Evolutionary conservation across 2,797 vertebrate genomes (phyloP), one percentile per base, ranked within the genome.

Genomic region (Microchirus variegatus): DNA sequence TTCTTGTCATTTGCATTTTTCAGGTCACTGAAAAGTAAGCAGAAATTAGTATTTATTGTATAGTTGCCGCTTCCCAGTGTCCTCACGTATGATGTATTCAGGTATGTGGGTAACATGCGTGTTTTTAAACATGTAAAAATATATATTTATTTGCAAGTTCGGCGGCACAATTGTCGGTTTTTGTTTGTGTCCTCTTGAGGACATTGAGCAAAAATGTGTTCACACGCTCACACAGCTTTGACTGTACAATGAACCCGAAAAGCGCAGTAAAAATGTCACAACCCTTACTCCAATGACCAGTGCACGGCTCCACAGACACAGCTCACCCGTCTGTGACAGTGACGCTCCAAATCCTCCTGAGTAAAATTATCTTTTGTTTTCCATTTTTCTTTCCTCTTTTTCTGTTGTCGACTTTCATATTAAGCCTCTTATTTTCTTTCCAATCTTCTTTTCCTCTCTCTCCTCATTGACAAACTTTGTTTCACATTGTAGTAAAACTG

Each of bases 321-420:
- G 70, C 77, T 63, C 90, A 93, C 93, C 93, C 93, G 90, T 67
- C 84, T 90, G 77, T 88, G 88, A 10, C 93, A 86, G 85, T 90
- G 87, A 41, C 77, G 80, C 73, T 94, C 88, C 75, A 93, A 78
- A 67, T 90, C 87, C 80, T 89, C 89, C 57, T 89, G 87, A 54
- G 89, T 81, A 55, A 55, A 46, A 35, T 42, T 63, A 69, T 79
- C 45, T 69, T 73, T 63, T 79, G 65, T 81, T 73, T 69, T 70
- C 73, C n/a, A n/a, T n/a, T n/a, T n/a, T n/a, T 67, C 55, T 51
- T 69, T 52, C 10, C 49, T 69, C 59, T 74, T 51, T 69, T 52
- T 10, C 49, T 69, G 58, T 74, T 49, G 38, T 81, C 61, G 60
- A 73, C 73, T 83, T 85, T 82, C 68, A 80, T 83, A 3, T 47